Percentiles rank a stretch among this genome's conserved stretches.
These are phyloP conservation scores for Holothuria scabra DNA, from an alignment of 53 echinoderm and acorn worm species.

Conservation along the genomic window DNA sequence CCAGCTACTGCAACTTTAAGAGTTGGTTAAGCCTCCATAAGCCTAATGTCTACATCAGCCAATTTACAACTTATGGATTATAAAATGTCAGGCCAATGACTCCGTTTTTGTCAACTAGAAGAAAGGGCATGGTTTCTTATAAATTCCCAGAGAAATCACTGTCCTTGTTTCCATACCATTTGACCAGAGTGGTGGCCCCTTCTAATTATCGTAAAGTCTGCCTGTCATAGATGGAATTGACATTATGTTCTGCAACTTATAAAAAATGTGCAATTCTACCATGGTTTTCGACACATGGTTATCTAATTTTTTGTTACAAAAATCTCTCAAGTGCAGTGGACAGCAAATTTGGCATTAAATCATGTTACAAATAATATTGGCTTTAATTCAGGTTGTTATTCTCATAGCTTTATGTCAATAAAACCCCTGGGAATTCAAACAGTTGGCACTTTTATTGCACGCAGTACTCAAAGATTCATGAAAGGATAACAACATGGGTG, in stretches of 20 bases:
- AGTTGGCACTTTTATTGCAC: conserved; percentile 37
- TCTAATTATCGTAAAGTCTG: conserved; percentile 59
- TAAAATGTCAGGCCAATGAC: no score
- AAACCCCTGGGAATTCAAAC: conserved; percentile 27
- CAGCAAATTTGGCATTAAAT: conserved; percentile 51
- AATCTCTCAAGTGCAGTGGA: conserved; percentile 43
- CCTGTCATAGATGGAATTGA: conserved; percentile 26
- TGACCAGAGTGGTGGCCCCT: conserved; percentile 41
- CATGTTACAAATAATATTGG: conserved; percentile 37
- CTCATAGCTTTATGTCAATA: conserved; percentile 34
- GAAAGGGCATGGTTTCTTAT: no score
- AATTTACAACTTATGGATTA: no score
- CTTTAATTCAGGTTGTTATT: conserved; percentile 33
- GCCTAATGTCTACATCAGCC: no score
- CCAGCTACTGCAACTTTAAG: no score
- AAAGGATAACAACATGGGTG: conserved; percentile 22
- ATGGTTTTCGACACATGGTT: conserved; percentile 27
- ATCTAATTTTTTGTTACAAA: conserved; percentile 26
- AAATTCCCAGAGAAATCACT: conserved; percentile 21
- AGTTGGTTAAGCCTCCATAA: no score
- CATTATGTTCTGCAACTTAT: conserved; percentile 40
- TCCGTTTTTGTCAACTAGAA: no score
- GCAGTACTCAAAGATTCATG: conserved; percentile 38
- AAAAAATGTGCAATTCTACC: conserved; percentile 28
- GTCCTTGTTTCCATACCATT: conserved; percentile 4